These are phyloP conservation scores for Lasioglossum morio DNA, from an alignment of 2,888 invertebrate species.

Conservation along the genomic window DNA sequence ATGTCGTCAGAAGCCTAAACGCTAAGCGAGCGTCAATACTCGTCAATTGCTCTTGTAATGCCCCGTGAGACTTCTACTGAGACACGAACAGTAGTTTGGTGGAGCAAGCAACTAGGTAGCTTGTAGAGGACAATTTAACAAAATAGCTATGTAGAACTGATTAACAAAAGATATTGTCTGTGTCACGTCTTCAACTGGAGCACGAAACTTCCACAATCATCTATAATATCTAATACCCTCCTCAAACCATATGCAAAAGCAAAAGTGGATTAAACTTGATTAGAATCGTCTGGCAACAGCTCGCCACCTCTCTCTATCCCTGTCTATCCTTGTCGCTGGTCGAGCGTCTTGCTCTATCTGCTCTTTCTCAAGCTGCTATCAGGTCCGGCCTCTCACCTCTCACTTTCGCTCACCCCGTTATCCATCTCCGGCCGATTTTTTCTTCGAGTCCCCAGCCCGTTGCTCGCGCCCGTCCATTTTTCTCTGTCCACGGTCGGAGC, in stretches of 20 bases:
- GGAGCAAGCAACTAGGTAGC: background rate
- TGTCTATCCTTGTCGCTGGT: background rate
- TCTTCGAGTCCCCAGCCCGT: slow-evolving; percentile 32
- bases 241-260: background rate
- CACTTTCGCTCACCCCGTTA: slow-evolving; percentile 12
- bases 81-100: background rate
- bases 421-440: slow-evolving; percentile 21
- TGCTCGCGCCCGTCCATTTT: slow-evolving; percentile 59
- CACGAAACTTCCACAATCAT: background rate
- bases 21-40: no score
- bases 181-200: no score
- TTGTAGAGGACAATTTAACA: background rate
- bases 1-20: background rate
- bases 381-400: slow-evolving; percentile 17
- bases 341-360: background rate
- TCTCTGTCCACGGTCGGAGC: slow-evolving; percentile 51
- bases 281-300: background rate
- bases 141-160: background rate
- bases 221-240: background rate
- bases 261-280: background rate
- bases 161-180: no score
- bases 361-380: slow-evolving; percentile 16
- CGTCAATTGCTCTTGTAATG: no score
- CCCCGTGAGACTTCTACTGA: background rate
- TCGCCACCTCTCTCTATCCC: background rate